Base-by-base conservation (phyloP, 2,797 vertebrate species). In the Pelodytes ibericus region DNA sequence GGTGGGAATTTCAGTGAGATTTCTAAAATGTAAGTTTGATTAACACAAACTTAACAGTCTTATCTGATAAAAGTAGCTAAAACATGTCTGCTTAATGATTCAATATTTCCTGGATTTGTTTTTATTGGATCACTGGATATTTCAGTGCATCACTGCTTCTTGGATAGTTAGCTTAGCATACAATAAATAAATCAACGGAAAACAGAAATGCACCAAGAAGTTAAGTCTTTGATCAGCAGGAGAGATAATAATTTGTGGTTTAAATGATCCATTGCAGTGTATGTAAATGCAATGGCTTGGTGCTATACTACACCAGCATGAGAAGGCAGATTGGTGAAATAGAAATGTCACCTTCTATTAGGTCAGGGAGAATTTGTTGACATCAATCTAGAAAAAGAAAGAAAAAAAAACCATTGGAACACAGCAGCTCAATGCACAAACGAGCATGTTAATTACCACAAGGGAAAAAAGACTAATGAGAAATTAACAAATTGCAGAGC, bases 211-310 rank as follows among this genome's bases (percentile, higher is more conserved):
- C 62, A 77, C 36, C 60, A 36, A 71, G 9, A 58, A 60, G 51
- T 77, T 77, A 72, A 66, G 60, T 58, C 61, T 66, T 71, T 77
- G 60, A 36, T 71, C 33, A 65, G 33, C 56, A 26, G n/a, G 33
- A 77, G 36, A 64, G 61, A 47, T 29, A 77, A 71, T 71, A 65
- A 77, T 59, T 65, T 10, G 33, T 41, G 6, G 62, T 72, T 26
- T 31, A 71, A 71, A 72, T 66, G 61, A 66, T 59, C 47, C 51
- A 66, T 77, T 71, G 66, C 33, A 33, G 27, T 8, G 36, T 68
- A 64, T 59, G 60, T 56, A 71, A 26, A 56, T 76, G 36, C 39
- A 68, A 70, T 64, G 56, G 47, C 24, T 70, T 30, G 26, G n/a
- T 31, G 47, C 39, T 49, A 65, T 61, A 62, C 49, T 58, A 49